Evolutionary conservation across 2,797 vertebrate species (phyloP).

Genomic region (Avahi laniger): DNA sequence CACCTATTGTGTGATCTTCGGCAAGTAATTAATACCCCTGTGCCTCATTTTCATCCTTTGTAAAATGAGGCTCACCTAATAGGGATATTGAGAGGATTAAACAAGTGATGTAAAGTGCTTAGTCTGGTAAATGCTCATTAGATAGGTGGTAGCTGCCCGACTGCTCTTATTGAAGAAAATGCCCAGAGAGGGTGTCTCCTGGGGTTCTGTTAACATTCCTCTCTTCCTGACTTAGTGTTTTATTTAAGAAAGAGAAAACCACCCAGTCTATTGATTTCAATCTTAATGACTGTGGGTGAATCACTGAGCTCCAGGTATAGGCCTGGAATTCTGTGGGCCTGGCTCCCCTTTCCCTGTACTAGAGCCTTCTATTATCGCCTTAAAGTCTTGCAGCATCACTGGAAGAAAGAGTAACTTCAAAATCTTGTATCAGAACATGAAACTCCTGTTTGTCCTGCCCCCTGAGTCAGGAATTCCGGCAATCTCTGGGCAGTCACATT

Average conservation of each 20-base stretch:
- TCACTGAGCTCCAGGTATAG: constrained; percentile 34
- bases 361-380: background rate
- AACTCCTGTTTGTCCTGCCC: constrained; percentile 60
- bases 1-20: background rate
- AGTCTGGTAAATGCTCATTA: background rate
- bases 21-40: background rate
- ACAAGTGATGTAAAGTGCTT: background rate
- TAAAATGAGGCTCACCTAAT: constrained; percentile 11
- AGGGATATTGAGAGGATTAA: background rate
- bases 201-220: constrained; percentile 23
- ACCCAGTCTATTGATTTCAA: constrained; percentile 29
- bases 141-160: background rate
- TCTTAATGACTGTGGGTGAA: background rate
- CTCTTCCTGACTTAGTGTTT: background rate
- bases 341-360: background rate
- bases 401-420: constrained; percentile 21
- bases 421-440: constrained; percentile 36
- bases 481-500: background rate
- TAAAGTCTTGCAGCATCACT: constrained; percentile 5
- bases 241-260: constrained; percentile 57
- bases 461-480: constrained; percentile 46
- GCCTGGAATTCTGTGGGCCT: background rate
- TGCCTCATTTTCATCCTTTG: background rate
- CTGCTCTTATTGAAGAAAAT: background rate
- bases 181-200: background rate